These are phyloP conservation scores for Drosophila pandora DNA, from an alignment of 1,140 invertebrate species.

Conservation along the genomic window DNA sequence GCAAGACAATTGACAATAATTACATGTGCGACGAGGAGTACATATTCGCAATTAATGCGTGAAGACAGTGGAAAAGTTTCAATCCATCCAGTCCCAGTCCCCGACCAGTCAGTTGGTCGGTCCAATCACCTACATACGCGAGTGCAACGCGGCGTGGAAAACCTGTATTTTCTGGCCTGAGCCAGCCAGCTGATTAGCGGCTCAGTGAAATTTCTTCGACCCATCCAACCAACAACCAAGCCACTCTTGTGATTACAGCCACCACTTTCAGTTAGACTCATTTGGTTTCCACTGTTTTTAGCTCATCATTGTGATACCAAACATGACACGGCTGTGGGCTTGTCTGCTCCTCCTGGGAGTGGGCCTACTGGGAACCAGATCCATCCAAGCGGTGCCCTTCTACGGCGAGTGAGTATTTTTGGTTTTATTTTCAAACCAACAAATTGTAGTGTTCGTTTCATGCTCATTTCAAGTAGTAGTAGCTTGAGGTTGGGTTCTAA, in stretches of 20 bases:
- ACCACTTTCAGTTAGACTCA: slow-evolving; percentile 57
- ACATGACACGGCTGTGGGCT: slow-evolving; percentile 63
- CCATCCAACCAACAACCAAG: slow-evolving; percentile 28
- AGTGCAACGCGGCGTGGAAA: slow-evolving; percentile 60
- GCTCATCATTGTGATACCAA: slow-evolving; percentile 34
- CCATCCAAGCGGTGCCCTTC: slow-evolving; percentile 57
- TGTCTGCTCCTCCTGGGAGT: slow-evolving; percentile 58
- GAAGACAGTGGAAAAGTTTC: slow-evolving; percentile 72
- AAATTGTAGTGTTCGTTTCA: slow-evolving; percentile 60
- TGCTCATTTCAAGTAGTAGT: slow-evolving; percentile 60
- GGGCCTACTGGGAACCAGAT: slow-evolving; percentile 40
- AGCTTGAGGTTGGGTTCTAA: slow-evolving; percentile 24
- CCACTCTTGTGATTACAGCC: slow-evolving; percentile 17
- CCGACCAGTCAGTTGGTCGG: not conserved
- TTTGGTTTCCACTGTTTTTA: slow-evolving; percentile 29
- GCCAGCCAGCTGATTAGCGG: slow-evolving; percentile 57
- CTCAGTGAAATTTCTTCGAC: slow-evolving; percentile 58
- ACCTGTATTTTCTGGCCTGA: slow-evolving; percentile 61
- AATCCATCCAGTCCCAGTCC: slow-evolving; percentile 21
- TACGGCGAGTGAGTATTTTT: slow-evolving; percentile 65
- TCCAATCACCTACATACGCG: slow-evolving; percentile 52
- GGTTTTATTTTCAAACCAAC: slow-evolving; percentile 6
- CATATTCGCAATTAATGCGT: slow-evolving; percentile 58
- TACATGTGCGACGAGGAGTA: slow-evolving; percentile 19
- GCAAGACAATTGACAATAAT: slow-evolving; percentile 55